Evolutionary conservation across 2,113 vertebrate genomes (phyloP).

Genomic region (Pterocles gutturalis): DNA sequence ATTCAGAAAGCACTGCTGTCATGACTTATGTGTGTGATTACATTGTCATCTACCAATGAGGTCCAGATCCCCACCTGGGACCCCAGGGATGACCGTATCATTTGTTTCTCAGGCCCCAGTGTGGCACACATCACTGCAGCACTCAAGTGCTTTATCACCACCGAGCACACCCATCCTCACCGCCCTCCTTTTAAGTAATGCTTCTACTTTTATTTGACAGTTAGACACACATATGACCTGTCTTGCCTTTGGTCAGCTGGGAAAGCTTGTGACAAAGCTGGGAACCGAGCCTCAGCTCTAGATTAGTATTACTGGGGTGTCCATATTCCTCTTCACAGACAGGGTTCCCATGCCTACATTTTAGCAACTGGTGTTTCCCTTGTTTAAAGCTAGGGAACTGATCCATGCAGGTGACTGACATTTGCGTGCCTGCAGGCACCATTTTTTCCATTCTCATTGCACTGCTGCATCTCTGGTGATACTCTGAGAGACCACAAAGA

Average conservation of each 20-base stretch:
- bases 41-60: neutral
- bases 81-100: too few relatives aligned
- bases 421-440: neutral
- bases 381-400: neutral
- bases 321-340: neutral
- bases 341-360: neutral
- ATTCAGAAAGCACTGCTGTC: neutral
- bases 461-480: neutral
- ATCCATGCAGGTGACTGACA: too few relatives aligned
- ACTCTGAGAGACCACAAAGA: neutral
- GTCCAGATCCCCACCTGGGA: neutral
- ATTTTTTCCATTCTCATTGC: neutral
- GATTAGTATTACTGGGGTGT: neutral
- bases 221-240: fast-evolving
- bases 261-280: neutral
- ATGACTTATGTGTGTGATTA: neutral
- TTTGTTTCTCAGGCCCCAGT: neutral
- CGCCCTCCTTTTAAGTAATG: neutral
- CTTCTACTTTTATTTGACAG: neutral
- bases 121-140: neutral
- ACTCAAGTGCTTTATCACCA: neutral
- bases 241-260: neutral
- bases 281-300: neutral
- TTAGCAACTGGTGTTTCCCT: neutral
- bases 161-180: neutral